Conservation (phyloP, 2,888 invertebrate species). For the Rotaria macrura region DNA sequence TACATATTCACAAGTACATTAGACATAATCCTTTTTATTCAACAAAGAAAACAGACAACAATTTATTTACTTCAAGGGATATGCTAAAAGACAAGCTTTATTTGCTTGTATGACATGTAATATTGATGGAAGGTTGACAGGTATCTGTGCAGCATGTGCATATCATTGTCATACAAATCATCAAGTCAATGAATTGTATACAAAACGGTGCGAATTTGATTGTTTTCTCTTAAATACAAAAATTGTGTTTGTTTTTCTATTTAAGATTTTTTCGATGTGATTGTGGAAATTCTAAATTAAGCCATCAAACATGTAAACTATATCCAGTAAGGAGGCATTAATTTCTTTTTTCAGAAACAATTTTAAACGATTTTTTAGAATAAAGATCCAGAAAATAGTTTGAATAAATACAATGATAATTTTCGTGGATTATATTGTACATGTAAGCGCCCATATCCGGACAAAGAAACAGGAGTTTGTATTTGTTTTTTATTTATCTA, state of each 20-base stretch:
- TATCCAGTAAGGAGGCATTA: constrained; percentile 39
- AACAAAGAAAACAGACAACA: not conserved
- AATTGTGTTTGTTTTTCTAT: no score
- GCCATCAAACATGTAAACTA: constrained; percentile 32
- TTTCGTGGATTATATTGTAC: constrained; percentile 81
- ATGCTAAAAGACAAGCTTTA: constrained; percentile 29
- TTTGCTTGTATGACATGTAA: constrained; percentile 23
- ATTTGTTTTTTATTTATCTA: not conserved
- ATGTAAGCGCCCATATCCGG: constrained; percentile 84
- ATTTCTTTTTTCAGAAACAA: no score
- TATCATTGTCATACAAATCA: constrained; percentile 89
- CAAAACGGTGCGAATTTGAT: constrained; percentile 57
- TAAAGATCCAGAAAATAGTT: constrained; percentile 60
- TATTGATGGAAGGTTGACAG: not conserved
- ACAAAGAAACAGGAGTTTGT: constrained; percentile 60
- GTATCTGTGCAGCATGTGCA: constrained; percentile 76
- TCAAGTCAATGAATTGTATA: constrained; percentile 84
- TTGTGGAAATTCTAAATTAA: constrained; percentile 64
- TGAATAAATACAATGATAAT: constrained; percentile 76
- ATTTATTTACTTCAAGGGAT: no score
- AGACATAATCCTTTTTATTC: not conserved
- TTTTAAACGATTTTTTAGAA: constrained; percentile 24
- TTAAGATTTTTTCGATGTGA: constrained; percentile 78
- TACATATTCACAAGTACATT: not conserved
- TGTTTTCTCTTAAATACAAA: no score